A percentile compares a stretch with the other conserved stretches of the same genome.
These are phyloP conservation scores for Neopelma chrysocephalum DNA, from an alignment of 2,797 vertebrate genomes.

Conservation along the genomic window DNA sequence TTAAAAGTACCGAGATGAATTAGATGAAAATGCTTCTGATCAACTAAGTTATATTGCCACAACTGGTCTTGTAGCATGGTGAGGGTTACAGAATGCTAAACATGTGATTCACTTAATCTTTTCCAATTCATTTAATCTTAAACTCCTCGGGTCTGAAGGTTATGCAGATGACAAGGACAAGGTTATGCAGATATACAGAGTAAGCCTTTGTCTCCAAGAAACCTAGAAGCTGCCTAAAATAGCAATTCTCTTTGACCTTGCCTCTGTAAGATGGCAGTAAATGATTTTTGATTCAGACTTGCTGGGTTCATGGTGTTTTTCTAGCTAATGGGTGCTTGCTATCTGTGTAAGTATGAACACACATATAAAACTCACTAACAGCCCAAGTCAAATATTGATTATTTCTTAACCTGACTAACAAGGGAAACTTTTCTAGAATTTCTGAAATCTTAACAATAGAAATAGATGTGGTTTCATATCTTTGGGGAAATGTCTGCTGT, in stretches of 20 bases:
- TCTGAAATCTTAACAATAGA: neutral
- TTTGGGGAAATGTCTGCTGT: neutral
- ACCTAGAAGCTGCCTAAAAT: conserved; percentile 15
- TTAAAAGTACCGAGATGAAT: neutral
- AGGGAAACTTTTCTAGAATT: neutral
- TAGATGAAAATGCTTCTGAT: neutral
- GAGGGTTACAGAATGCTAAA: neutral
- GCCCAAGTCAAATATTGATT: neutral
- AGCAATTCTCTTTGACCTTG: neutral
- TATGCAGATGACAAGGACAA: conserved; percentile 4
- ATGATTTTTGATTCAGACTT: neutral
- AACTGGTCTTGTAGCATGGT: neutral
- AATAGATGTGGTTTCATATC: neutral
- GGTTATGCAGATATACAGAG: neutral
- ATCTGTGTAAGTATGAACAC: neutral
- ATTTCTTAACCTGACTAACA: neutral
- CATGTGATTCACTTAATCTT: neutral
- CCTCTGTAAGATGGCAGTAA: neutral
- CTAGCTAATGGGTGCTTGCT: neutral
- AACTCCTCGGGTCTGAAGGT: conserved; percentile 1
- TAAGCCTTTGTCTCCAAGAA: neutral
- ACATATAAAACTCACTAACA: neutral
- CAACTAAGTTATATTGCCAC: neutral
- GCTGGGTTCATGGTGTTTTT: neutral
- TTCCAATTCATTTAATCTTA: neutral